Evolutionary conservation across 1,140 invertebrate genomes (phyloP).

Genomic region (Pristionchus pacificus): DNA sequence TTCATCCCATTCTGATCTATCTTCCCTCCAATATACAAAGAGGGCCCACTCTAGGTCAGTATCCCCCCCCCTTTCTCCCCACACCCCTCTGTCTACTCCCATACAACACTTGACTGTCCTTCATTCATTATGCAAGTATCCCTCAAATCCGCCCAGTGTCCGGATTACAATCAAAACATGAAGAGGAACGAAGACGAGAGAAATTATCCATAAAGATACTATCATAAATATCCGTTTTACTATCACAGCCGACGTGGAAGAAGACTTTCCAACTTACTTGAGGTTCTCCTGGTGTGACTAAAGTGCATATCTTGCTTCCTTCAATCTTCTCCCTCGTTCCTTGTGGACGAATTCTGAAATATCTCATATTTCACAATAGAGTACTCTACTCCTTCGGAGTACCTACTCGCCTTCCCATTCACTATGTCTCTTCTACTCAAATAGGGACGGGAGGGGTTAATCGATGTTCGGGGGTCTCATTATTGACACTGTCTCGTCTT

Average conservation of each 20-base stretch:
- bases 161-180: too few species aligned
- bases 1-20: too few species aligned
- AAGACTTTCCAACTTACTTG: constrained; percentile 66
- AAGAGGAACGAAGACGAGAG: too few species aligned
- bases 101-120: not conserved
- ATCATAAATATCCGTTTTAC: too few species aligned
- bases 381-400: not conserved
- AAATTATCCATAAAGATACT: too few species aligned
- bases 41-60: not conserved
- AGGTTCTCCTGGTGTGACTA: constrained; percentile 69
- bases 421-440: not conserved
- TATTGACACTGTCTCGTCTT: not conserved
- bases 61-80: not conserved
- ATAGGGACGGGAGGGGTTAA: constrained; percentile 4
- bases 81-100: not conserved
- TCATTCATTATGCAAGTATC: not conserved
- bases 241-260: not conserved
- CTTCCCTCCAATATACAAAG: not conserved
- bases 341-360: constrained; percentile 82
- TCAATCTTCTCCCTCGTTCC: constrained; percentile 85
- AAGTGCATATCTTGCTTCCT: constrained; percentile 88
- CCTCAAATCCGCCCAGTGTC: not conserved
- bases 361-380: not conserved
- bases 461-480: not conserved
- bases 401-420: constrained; percentile 5